Evolutionary conservation across 2,888 invertebrate species (phyloP).

Genomic region (Heterodera filipjevi): DNA sequence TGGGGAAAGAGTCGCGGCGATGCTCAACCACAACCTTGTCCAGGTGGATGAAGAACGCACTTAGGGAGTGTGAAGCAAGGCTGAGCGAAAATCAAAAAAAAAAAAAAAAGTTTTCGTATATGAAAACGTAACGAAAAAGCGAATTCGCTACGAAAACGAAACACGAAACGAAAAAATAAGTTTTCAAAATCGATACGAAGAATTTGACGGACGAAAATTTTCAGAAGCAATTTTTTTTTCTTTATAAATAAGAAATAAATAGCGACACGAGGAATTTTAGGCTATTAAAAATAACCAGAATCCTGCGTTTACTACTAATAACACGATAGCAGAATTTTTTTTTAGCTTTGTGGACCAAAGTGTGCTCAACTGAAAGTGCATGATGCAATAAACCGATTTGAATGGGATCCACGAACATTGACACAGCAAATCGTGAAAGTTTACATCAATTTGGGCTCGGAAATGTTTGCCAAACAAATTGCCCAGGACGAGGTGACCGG

Average conservation of each 20-base stretch:
- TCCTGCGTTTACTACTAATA: too few species aligned
- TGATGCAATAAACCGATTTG: slow-evolving; percentile 84
- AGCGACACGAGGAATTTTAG: too few species aligned
- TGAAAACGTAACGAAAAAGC: too few species aligned
- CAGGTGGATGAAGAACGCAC: slow-evolving; percentile 79
- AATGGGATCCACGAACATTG: slow-evolving; percentile 91
- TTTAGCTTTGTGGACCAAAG: slow-evolving; percentile 76
- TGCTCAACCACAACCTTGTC: slow-evolving; percentile 96
- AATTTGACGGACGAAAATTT: neutral
- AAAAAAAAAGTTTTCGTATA: too few species aligned
- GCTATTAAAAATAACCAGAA: too few species aligned
- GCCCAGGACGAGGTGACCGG: slow-evolving; percentile 85
- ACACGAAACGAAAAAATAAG: too few species aligned
- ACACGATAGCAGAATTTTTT: too few species aligned
- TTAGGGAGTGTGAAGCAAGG: too few species aligned
- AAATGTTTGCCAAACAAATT: slow-evolving; percentile 73
- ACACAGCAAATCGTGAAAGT: slow-evolving; percentile 91
- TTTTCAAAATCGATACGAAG: neutral
- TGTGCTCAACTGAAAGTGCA: slow-evolving; percentile 66
- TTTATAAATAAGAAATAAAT: too few species aligned
- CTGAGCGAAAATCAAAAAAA: too few species aligned
- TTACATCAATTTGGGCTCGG: slow-evolving; percentile 89
- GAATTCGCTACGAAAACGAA: too few species aligned
- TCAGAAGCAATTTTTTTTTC: too few species aligned
- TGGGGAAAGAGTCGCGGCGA: slow-evolving; percentile 89